These are phyloP conservation scores for Grammomys surdaster DNA, from an alignment of 2,113 vertebrate genomes.

Conservation along the genomic window DNA sequence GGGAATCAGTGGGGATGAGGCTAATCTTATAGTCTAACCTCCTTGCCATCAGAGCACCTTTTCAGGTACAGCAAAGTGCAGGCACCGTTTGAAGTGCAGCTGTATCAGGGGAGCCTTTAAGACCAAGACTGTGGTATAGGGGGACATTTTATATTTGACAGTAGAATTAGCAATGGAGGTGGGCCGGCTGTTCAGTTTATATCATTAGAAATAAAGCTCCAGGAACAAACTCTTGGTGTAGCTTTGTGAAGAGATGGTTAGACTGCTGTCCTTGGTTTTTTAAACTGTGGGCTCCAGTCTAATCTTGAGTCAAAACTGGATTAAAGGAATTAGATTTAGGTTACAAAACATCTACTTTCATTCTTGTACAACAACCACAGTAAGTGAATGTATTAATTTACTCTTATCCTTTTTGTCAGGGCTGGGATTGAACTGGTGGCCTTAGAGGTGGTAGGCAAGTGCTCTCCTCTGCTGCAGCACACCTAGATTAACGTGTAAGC, in stretches of 20 bases:
- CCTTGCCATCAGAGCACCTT: background rate
- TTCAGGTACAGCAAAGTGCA: background rate
- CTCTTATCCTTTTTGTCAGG: background rate
- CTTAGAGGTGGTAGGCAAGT: background rate
- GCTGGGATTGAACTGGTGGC: background rate
- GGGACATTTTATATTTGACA: background rate
- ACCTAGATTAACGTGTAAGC: background rate
- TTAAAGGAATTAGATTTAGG: background rate
- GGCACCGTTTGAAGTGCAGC: background rate
- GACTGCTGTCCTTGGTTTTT: background rate
- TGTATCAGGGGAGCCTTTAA: slow-evolving; percentile 17
- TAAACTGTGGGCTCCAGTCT: background rate
- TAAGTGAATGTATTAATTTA: background rate
- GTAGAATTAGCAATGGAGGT: background rate
- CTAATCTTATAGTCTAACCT: slow-evolving; percentile 26
- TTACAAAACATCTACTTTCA: background rate
- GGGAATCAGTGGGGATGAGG: slow-evolving; percentile 24
- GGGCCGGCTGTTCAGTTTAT: background rate
- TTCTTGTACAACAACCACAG: background rate
- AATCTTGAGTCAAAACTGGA: background rate
- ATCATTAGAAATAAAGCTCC: background rate
- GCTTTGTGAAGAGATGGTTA: background rate
- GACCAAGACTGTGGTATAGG: background rate
- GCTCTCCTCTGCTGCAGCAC: too few species aligned
- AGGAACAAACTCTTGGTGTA: background rate